Percentiles rank a stretch among this genome's conserved stretches.
phyloP scores from a whole-genome alignment of 2,888 invertebrate species.

The Gymnocheta viridis region DNA sequence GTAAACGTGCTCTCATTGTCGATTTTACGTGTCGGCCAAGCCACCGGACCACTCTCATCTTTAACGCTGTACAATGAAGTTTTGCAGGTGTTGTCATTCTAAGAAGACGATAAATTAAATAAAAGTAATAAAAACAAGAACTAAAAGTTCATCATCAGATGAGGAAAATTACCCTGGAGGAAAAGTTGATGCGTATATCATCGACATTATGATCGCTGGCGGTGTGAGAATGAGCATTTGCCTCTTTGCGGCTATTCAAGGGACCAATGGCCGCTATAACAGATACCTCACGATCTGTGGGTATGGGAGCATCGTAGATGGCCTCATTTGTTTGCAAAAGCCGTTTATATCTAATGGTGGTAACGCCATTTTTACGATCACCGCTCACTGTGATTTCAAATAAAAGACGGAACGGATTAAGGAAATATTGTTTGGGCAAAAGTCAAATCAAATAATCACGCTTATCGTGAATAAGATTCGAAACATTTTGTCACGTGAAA shows the following conservation, averaged over 20 bases:
- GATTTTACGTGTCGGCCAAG: conserved; percentile 88
- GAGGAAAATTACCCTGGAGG: conserved; percentile 82
- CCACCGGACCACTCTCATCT: conserved; percentile 84
- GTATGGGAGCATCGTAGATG: conserved; percentile 87
- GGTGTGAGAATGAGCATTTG: conserved; percentile 89
- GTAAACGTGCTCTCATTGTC: conserved; percentile 86
- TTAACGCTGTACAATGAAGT: conserved; percentile 86
- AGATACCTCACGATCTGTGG: conserved; percentile 87
- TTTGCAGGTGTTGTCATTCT: conserved; percentile 89
- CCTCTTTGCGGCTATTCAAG: conserved; percentile 89
- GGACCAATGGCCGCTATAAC: conserved; percentile 95
- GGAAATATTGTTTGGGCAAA: no score
- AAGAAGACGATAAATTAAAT: conserved; percentile 21
- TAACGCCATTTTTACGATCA: conserved; percentile 89
- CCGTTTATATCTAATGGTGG: conserved; percentile 90
- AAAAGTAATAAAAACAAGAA: neutral
- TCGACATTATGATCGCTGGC: conserved; percentile 81
- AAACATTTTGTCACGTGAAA: no score
- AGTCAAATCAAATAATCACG: neutral
- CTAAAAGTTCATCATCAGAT: no score
- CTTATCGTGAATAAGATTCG: no score
- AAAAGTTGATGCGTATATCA: conserved; percentile 91
- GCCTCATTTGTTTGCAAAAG: conserved; percentile 90
- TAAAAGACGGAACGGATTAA: no score
- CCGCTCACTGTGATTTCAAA: conserved; percentile 84